Percentiles rank a stretch among this genome's conserved stretches.
Conservation (phyloP, 2,113 vertebrate species). For the Salvator merianae region DNA sequence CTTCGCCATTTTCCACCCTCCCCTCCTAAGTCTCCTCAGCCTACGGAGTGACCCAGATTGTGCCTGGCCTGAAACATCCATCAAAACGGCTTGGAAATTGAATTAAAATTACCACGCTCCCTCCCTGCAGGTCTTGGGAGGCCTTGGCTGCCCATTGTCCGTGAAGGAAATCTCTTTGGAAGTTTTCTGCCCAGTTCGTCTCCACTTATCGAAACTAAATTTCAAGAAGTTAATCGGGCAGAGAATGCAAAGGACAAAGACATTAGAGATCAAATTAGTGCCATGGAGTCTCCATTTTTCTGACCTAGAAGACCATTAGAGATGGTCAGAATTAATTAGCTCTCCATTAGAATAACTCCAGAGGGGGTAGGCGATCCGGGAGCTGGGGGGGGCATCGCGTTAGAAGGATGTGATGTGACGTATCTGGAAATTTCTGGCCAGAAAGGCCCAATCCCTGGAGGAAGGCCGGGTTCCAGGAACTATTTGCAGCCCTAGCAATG, state of each 20-base stretch:
- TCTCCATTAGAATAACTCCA: constrained; percentile 51
- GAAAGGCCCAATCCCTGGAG: not conserved
- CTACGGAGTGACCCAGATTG: not conserved
- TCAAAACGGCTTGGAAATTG: constrained; percentile 29
- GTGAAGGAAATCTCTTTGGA: constrained; percentile 72
- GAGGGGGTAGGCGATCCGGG: constrained; percentile 4
- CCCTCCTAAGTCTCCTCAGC: not conserved
- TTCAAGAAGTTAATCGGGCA: constrained; percentile 74
- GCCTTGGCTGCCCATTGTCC: constrained; percentile 41
- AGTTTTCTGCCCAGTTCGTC: constrained; percentile 70
- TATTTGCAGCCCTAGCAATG: fast-evolving
- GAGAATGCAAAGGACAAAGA: constrained; percentile 72
- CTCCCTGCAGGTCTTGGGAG: constrained; percentile 18
- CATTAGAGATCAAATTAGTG: constrained; percentile 75
- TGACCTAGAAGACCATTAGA: constrained; percentile 71
- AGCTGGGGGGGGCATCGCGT: not conserved
- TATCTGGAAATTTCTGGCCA: not conserved
- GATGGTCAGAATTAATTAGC: constrained; percentile 73
- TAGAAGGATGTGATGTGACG: constrained; percentile 53
- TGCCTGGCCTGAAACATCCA: not conserved
- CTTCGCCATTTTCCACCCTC: too few species aligned
- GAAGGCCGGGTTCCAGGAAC: not conserved
- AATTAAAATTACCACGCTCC: constrained; percentile 10
- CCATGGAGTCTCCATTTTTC: constrained; percentile 67
- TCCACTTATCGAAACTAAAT: constrained; percentile 72